A percentile compares a stretch with the other conserved stretches of the same genome.
phyloP scores from a whole-genome alignment of 2,113 vertebrate species.

The Heptranchias perlo region DNA sequence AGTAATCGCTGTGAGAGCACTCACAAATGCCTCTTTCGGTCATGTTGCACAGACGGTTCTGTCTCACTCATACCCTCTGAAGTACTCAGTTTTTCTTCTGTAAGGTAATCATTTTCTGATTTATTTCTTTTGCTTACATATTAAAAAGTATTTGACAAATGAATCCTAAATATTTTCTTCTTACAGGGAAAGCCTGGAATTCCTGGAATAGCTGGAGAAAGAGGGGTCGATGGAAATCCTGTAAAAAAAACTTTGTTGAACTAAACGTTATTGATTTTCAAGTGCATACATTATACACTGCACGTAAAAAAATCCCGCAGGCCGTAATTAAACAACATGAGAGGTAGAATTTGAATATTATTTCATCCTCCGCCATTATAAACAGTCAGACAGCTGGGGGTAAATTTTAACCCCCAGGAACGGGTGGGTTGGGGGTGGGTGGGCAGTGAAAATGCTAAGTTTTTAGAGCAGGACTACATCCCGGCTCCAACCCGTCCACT shows the following conservation, averaged over 20 bases:
- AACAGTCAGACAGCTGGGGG: no score
- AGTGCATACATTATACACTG: not conserved
- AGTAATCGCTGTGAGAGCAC: no score
- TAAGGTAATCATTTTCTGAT: not conserved
- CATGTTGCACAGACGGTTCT: not conserved
- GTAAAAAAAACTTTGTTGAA: constrained; percentile 50
- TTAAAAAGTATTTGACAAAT: not conserved
- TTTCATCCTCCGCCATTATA: not conserved
- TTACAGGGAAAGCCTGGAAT: constrained; percentile 61
- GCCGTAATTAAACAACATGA: not conserved
- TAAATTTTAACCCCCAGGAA: no score
- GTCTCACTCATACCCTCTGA: not conserved
- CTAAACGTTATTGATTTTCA: not conserved
- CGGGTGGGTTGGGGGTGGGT: no score
- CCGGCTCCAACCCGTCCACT: no score
- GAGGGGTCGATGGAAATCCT: constrained; percentile 58
- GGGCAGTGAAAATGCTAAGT: no score
- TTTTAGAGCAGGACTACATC: no score
- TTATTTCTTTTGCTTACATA: not conserved
- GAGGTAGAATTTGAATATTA: not conserved
- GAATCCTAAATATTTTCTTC: constrained; percentile 13
- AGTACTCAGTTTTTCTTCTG: not conserved
- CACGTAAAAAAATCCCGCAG: not conserved
- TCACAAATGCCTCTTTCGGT: not conserved
- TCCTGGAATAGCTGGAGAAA: constrained; percentile 57